Percentiles rank a stretch among this genome's conserved stretches.
Conservation (phyloP, 2,888 invertebrate genomes). For the Tipula unca region DNA sequence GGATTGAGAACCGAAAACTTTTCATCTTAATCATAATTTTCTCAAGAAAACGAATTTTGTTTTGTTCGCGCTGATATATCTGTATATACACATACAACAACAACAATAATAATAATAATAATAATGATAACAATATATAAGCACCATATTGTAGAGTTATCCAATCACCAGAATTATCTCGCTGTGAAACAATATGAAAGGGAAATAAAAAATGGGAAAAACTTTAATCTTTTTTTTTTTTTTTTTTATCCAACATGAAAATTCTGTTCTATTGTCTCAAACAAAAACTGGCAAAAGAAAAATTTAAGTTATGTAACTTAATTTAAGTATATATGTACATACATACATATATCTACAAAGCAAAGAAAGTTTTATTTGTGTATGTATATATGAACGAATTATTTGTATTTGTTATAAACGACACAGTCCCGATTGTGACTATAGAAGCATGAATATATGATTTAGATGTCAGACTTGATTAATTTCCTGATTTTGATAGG, state of each 20-base stretch:
- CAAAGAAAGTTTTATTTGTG: background rate
- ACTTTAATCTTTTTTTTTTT: background rate
- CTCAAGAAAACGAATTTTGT: background rate
- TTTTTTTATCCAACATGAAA: background rate
- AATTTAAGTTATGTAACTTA: constrained; percentile 2
- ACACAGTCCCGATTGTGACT: background rate
- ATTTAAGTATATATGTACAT: background rate
- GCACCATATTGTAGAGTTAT: background rate
- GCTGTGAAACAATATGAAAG: background rate
- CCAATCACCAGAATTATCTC: background rate
- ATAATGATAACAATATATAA: background rate
- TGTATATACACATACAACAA: background rate
- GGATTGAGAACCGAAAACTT: background rate
- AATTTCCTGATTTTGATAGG: too few species aligned
- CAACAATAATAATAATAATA: background rate
- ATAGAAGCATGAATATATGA: background rate
- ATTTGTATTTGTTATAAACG: background rate
- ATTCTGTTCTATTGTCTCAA: background rate
- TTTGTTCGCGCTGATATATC: background rate
- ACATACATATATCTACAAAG: background rate
- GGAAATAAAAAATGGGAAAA: background rate
- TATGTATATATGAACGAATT: background rate
- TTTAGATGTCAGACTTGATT: too few species aligned
- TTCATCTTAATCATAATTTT: background rate
- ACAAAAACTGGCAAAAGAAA: background rate